A percentile compares a stretch with the other conserved stretches of the same genome.
phyloP scores from a whole-genome alignment of 2,797 vertebrate genomes.

The Aselliscus stoliczkanus region DNA sequence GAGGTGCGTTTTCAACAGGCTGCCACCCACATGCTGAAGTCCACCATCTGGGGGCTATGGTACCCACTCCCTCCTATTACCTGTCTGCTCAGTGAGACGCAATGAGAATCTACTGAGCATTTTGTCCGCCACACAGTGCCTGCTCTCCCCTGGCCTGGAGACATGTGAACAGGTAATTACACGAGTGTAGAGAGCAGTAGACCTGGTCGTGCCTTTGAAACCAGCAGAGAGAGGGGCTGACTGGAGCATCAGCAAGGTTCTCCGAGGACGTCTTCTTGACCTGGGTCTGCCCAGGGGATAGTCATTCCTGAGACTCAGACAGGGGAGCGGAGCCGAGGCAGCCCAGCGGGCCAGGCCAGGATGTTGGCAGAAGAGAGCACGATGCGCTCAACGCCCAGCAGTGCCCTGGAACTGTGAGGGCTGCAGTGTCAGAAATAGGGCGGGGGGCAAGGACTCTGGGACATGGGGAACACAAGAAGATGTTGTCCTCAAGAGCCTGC shows the following conservation, averaged over 20 bases:
- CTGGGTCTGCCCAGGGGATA: not conserved
- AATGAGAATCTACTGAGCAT: not conserved
- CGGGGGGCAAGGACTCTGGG: not conserved
- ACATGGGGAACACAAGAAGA: not conserved
- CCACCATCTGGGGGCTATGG: not conserved
- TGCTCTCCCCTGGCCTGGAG: not conserved
- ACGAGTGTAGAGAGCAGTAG: not conserved
- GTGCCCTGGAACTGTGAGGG: not conserved
- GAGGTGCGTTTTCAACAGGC: not conserved
- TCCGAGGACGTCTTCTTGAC: not conserved
- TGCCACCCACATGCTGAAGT: not conserved
- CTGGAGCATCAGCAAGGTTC: not conserved
- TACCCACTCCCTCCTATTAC: not conserved
- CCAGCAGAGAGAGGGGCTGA: not conserved
- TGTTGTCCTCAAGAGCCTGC: constrained; percentile 1
- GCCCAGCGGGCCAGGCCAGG: not conserved
- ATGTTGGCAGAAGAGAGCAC: not conserved
- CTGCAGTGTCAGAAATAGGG: not conserved
- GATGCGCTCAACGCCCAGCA: not conserved
- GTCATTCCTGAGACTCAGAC: not conserved
- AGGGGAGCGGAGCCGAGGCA: not conserved
- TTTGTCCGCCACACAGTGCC: fast-evolving
- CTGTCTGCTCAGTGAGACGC: not conserved
- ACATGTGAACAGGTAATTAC: not conserved
- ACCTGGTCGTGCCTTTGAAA: not conserved